Base-by-base conservation (phyloP, 2,113 vertebrate genomes). In the Columba livia region DNA sequence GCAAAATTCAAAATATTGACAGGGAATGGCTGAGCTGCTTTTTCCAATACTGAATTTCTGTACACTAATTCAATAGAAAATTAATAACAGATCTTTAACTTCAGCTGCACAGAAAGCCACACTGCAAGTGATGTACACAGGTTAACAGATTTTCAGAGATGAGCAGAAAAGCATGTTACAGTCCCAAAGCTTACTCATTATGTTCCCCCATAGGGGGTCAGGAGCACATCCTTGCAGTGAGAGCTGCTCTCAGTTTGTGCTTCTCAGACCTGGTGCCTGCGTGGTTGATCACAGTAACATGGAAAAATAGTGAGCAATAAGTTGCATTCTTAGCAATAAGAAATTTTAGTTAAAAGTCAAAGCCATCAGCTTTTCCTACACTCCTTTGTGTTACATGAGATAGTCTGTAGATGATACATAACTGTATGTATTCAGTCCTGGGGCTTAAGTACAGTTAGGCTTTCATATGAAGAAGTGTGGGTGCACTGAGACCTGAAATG, bases 121-220 rank as follows among this genome's bases (percentile, higher is more conserved):
- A 15, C 29, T 80, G 13, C 19, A 58, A 18, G 8, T 54, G 25
- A 66, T 53, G 11, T 61, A 25, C 44, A 42, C 40, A 73, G 10
- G 3, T 48, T 77, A 69, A 44, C 28, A 50, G 15, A 5, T 81
- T 67, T 75, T 89, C 44, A 82, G 78, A n/a, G 4, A 24, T 20
- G 20, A 67, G 20, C 1, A 2, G 73, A 77, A 78, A 77, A 24
- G 11, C 1, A 0, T 32, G 8, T 77, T 77, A 26, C 5, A 29
- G 11, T 57, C 60, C 9, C 31, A 83, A 50, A 42, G 15, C 26
- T 24, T 44, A 11, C 25, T 69, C 77, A 15, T 0, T 5, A 1
- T 79, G 11, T 44, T 79, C 19, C 13, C 42, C 13, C 14, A 5
- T 3, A 4, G 21, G 0, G 8, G 6, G 2, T 61, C 25, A n/a